phyloP scores from a whole-genome alignment of 64 coral and sea anemone species.

The Stichodactyla helianthus region DNA sequence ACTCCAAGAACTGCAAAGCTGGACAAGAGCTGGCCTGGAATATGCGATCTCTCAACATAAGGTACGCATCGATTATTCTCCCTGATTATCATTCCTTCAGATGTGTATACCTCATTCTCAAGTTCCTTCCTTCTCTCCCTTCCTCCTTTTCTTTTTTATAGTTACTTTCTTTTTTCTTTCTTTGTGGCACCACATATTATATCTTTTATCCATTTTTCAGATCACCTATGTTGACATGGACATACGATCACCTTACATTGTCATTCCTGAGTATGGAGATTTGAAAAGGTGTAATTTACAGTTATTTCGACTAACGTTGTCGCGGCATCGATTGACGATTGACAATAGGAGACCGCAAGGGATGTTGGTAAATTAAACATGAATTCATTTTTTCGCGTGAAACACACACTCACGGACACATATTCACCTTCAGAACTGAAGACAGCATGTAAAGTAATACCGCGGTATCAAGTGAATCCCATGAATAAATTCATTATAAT shows the following conservation, averaged over 20 bases:
- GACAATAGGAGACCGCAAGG: too few species aligned
- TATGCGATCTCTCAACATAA: conserved; percentile 87
- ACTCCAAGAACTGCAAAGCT: conserved; percentile 60
- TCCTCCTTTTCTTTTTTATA: not conserved
- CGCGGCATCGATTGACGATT: too few species aligned
- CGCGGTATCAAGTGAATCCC: too few species aligned
- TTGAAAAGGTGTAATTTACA: conserved; percentile 41
- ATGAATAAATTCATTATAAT: too few species aligned
- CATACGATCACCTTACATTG: conserved; percentile 75
- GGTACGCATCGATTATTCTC: conserved; percentile 6
- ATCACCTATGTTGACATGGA: conserved; percentile 71
- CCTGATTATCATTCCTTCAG: not conserved
- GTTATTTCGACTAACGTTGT: too few species aligned
- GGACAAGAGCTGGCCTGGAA: conserved; percentile 80
- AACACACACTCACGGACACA: too few species aligned
- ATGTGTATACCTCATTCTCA: too few species aligned
- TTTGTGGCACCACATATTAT: not conserved
- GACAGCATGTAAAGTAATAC: too few species aligned
- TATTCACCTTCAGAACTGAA: too few species aligned
- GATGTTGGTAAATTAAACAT: too few species aligned
- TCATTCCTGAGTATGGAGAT: conserved; percentile 93
- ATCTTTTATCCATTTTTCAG: not conserved
- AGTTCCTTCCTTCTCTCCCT: too few species aligned
- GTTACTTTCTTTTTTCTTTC: not conserved
- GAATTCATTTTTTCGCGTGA: too few species aligned